Evolutionary conservation across 2,113 vertebrate species (phyloP).

Genomic region (Rhinoptilus africanus): DNA sequence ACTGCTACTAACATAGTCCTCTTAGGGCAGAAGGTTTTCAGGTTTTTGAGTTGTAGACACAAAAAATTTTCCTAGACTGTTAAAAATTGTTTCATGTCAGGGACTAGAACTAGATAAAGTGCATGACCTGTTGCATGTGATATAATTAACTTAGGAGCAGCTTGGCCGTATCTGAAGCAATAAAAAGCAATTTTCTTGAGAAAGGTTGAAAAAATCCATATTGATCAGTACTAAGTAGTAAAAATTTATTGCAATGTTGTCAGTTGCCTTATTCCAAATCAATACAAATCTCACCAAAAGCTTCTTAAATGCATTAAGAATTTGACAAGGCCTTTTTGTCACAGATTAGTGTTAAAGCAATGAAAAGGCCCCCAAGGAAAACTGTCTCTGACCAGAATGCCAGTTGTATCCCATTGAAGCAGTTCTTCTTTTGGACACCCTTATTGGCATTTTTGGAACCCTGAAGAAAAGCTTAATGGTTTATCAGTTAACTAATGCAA

Average conservation of each 20-base stretch:
- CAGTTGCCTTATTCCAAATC: constrained; percentile 78
- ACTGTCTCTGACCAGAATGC: constrained; percentile 50
- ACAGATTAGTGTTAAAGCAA: constrained; percentile 79
- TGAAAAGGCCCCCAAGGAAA: constrained; percentile 73
- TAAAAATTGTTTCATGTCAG: constrained; percentile 6
- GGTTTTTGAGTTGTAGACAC: background rate
- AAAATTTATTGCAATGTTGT: constrained; percentile 86
- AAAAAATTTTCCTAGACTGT: background rate
- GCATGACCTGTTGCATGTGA: constrained; percentile 70
- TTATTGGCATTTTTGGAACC: constrained; percentile 45
- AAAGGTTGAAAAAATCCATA: constrained; percentile 85
- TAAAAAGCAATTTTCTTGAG: constrained; percentile 81
- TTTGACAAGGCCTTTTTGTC: constrained; percentile 78
- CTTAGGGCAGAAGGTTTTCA: background rate
- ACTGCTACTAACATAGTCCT: background rate
- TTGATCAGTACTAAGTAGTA: constrained; percentile 87
- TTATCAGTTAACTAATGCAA: constrained; percentile 7
- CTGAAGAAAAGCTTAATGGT: background rate
- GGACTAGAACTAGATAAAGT: constrained; percentile 39
- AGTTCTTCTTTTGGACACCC: background rate
- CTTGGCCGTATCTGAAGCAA: constrained; percentile 69
- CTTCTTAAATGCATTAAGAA: constrained; percentile 79
- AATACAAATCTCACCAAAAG: constrained; percentile 84
- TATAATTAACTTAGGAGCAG: constrained; percentile 75
- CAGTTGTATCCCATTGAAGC: constrained; percentile 44